Percentiles rank a stretch among this genome's conserved stretches.
Evolutionary conservation across 2,113 vertebrate genomes (phyloP).

Genomic region (Periophthalmodon schlosseri): DNA sequence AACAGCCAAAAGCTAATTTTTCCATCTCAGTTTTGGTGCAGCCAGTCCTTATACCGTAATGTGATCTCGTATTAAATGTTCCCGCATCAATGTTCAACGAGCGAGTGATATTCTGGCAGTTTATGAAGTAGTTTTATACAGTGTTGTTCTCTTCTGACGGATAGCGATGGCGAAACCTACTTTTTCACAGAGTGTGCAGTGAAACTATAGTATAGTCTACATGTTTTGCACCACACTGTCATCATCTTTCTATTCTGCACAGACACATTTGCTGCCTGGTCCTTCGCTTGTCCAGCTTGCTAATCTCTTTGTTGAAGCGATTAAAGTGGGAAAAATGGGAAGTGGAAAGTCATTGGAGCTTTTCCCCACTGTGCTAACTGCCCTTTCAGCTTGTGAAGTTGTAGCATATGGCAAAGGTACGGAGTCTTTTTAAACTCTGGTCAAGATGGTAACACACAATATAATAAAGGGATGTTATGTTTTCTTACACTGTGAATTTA

Average conservation of each 20-base stretch:
- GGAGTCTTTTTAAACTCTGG: neutral
- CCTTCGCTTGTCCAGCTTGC: conserved; percentile 81
- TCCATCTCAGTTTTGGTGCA: too few species aligned
- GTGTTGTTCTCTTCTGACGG: too few species aligned
- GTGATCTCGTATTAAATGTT: too few species aligned
- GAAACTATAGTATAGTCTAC: neutral
- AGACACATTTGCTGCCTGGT: conserved; percentile 86
- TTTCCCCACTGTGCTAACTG: conserved; percentile 88
- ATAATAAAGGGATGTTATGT: neutral
- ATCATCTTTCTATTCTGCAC: conserved; percentile 1
- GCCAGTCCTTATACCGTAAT: too few species aligned
- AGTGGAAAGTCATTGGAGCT: conserved; percentile 93
- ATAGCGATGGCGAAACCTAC: too few species aligned
- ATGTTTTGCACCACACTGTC: neutral
- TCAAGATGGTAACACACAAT: neutral
- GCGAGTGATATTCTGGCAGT: too few species aligned
- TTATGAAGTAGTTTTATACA: too few species aligned
- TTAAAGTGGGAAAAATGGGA: conserved; percentile 82
- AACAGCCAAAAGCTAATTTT: too few species aligned
- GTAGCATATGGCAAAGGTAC: conserved; percentile 90
- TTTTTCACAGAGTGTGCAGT: too few species aligned
- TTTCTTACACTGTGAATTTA: conserved; percentile 46
- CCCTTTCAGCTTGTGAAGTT: conserved; percentile 82
- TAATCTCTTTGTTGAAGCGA: conserved; percentile 82
- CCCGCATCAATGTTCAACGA: too few species aligned